Base-by-base conservation (phyloP, 1,140 invertebrate genomes). In the Hylaeus anthracinus region DNA sequence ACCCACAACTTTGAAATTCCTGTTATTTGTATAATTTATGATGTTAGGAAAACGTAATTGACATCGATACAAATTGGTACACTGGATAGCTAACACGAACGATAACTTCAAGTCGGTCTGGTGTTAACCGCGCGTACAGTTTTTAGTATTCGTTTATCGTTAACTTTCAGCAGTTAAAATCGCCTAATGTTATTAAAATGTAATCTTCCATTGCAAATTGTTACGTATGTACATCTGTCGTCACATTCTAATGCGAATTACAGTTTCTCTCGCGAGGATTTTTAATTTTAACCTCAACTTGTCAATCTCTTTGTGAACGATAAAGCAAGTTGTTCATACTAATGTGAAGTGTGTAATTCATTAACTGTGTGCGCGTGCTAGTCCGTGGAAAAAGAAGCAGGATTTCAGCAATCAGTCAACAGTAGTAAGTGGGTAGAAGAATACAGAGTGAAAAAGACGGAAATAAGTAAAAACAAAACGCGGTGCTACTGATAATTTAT, bases 401-500 rank as follows among this genome's bases (percentile, higher is more conserved):
- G 75, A 51, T 65, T 37, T 78, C 10, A 12, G 39, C 39, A 69
- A 58, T 77, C n/a, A 66, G 55, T 45, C 61, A 53, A 14, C 45
- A 67, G 48, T 61, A 37, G 43, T 37, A 74, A n/a, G 55, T 41
- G 48, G 45, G 39, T 12, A 14, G 41, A 58, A 48, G 14, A 66
- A 26, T 53, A 26, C 37, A 15, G 64, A 77, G 15, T 67, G 15
- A 69, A 12, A 74, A 56, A 53, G 51, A 71, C n/a, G 3, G n/a
- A 70, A 79, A 79, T 79, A 73, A 76, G 51, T 69, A 67, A 12
- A 43, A 55, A 10, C 48, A 72, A 61, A 61, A 56, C 26, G 66
- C 64, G 69, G 53, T 53, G 43, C 65, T 61, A 41, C 63, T 82
- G 61, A 79, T 83, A 80, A 82, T 78, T 26, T 85, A 55, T 69